Evolutionary conservation across 2,888 invertebrate genomes (phyloP).

Genomic region (Bombylius discolor): DNA sequence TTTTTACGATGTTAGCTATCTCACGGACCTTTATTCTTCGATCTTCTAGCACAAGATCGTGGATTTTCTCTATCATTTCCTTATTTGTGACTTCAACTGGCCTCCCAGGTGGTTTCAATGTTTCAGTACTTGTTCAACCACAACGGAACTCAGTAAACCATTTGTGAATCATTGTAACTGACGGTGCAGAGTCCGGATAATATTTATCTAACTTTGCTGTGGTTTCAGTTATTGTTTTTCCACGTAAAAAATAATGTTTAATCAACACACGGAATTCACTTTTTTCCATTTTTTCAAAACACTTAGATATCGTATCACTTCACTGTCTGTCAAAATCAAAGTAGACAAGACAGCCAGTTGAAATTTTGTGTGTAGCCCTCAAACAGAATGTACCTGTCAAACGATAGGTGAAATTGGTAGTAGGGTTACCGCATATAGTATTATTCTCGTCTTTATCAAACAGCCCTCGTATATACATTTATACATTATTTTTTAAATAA

Average conservation of each 20-base stretch:
- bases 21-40: conserved; percentile 22
- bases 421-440: no score
- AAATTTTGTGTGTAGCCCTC: no score
- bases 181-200: conserved; percentile 1
- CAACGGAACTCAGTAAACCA: not conserved
- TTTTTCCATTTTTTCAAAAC: not conserved
- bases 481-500: no score
- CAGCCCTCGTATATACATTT: no score
- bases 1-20: conserved; percentile 19
- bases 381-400: no score
- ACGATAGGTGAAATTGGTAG: no score
- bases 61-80: conserved; percentile 16
- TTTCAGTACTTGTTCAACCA: conserved; percentile 1
- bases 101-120: not conserved
- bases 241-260: not conserved
- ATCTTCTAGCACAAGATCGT: conserved; percentile 21
- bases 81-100: conserved; percentile 1
- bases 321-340: no score
- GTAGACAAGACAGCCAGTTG: no score
- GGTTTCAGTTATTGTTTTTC: not conserved
- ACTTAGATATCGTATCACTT: no score
- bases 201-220: conserved; percentile 1
- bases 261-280: not conserved
- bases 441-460: no score
- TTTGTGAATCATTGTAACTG: not conserved